These are phyloP conservation scores for Oncorhynchus masou DNA, from an alignment of 2,113 vertebrate species.

Conservation along the genomic window DNA sequence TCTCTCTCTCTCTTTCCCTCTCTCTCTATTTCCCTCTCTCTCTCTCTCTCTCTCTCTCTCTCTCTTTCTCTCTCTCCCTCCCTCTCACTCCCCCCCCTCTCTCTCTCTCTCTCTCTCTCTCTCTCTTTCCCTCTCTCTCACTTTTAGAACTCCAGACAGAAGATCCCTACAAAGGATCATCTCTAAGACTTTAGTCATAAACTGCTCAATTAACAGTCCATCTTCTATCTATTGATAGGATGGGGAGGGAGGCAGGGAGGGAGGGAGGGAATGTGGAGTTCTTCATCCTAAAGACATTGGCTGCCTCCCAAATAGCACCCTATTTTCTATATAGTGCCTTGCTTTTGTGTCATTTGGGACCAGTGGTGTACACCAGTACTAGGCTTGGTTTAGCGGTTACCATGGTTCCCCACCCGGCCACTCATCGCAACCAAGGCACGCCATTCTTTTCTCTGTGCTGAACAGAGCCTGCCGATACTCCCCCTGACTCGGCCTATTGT, in stretches of 20 bases:
- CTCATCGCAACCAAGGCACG: slow-evolving; percentile 58
- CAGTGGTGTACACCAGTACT: background rate
- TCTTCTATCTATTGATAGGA: slow-evolving; percentile 64
- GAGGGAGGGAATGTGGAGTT: background rate
- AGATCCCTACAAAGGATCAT: slow-evolving; percentile 55
- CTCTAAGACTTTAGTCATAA: slow-evolving; percentile 70
- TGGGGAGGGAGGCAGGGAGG: background rate
- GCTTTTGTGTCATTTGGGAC: too few relatives aligned
- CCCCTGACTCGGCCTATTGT: slow-evolving; percentile 77
- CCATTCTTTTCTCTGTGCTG: slow-evolving; percentile 65
- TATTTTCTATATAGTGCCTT: too few relatives aligned
- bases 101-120: slow-evolving; percentile 58
- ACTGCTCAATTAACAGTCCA: slow-evolving; percentile 59
- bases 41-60: background rate
- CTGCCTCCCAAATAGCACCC: background rate
- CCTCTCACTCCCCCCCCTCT: slow-evolving; percentile 33
- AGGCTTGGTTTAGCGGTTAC: slow-evolving; percentile 62
- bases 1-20: background rate
- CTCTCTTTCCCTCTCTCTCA: slow-evolving; percentile 47
- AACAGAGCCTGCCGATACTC: slow-evolving; percentile 48
- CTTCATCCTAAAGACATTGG: background rate
- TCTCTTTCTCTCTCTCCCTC: fast-evolving
- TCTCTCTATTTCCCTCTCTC: slow-evolving; percentile 11
- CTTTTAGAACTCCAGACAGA: slow-evolving; percentile 25
- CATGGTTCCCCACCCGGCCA: slow-evolving; percentile 76